Percentiles rank a stretch among this genome's conserved stretches.
Conservation (phyloP, 2,113 vertebrate species). For the Podarcis raffonei region DNA sequence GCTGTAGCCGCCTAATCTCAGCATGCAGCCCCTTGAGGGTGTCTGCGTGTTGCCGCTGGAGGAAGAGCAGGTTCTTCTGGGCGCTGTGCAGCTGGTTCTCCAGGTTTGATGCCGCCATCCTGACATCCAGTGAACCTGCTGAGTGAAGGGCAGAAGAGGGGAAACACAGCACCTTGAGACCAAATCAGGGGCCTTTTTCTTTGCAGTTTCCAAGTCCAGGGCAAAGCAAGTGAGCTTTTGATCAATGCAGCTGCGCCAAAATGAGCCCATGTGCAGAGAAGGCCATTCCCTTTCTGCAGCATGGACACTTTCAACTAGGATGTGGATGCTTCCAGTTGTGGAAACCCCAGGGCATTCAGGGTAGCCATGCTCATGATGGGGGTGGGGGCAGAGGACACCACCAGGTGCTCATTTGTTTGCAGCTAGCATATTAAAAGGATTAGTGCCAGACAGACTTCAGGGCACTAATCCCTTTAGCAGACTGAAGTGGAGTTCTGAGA, state of each 20-base stretch:
- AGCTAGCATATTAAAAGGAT: slow-evolving; percentile 51
- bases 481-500: slow-evolving; percentile 26
- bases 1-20: slow-evolving; percentile 92
- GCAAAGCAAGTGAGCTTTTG: accelerated
- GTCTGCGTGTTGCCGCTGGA: slow-evolving; percentile 92
- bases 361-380: slow-evolving; percentile 18
- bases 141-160: accelerated
- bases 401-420: slow-evolving; percentile 47
- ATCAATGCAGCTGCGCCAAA: too few species aligned
- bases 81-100: slow-evolving; percentile 97
- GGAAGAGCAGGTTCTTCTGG: slow-evolving; percentile 95
- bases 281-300: neutral
- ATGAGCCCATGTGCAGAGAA: too few species aligned
- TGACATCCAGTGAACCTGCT: slow-evolving; percentile 65
- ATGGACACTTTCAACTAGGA: too few species aligned
- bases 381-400: accelerated
- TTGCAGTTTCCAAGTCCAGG: neutral
- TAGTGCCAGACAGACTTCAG: slow-evolving; percentile 51
- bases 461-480: slow-evolving; percentile 52
- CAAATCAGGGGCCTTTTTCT: accelerated
- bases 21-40: slow-evolving; percentile 92
- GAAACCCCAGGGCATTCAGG: neutral
- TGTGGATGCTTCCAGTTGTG: neutral
- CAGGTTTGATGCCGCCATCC: slow-evolving; percentile 90
- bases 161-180: accelerated